A percentile compares a stretch with the other conserved stretches of the same genome.
These are phyloP conservation scores for Megalops cyprinoides DNA, from an alignment of 2,797 vertebrate genomes.

Conservation along the genomic window DNA sequence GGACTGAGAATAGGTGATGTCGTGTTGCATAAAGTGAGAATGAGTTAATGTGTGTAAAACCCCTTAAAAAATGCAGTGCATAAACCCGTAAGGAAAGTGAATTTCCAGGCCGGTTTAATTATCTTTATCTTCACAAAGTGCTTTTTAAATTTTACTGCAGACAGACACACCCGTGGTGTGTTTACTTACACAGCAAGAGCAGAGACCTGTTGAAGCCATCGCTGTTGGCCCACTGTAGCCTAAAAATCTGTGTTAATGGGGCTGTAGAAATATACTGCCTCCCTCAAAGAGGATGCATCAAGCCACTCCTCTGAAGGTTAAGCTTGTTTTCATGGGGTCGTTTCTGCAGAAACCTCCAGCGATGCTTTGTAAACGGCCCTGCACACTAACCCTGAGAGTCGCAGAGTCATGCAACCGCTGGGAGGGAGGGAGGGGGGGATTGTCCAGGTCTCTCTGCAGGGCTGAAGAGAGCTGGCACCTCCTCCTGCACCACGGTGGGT, in stretches of 20 bases:
- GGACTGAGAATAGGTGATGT: not conserved
- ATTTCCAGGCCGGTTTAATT: slow-evolving; percentile 38
- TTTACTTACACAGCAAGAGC: slow-evolving; percentile 44
- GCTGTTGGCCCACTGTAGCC: slow-evolving; percentile 36
- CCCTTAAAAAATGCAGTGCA: not conserved
- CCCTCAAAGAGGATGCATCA: not conserved
- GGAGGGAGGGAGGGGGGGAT: not conserved
- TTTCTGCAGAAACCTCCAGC: not conserved
- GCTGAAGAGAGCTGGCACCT: slow-evolving; percentile 19
- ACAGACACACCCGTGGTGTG: slow-evolving; percentile 35
- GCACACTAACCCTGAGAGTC: not conserved
- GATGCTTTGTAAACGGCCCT: not conserved
- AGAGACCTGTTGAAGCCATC: slow-evolving; percentile 63
- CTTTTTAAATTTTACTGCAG: slow-evolving; percentile 45
- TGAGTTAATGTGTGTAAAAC: not conserved
- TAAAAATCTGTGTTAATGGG: slow-evolving; percentile 38
- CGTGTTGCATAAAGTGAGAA: not conserved
- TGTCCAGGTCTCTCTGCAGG: slow-evolving; percentile 16
- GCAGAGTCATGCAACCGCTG: not conserved
- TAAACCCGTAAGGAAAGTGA: slow-evolving; percentile 26
- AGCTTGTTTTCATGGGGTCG: not conserved
- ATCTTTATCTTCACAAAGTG: slow-evolving; percentile 39
- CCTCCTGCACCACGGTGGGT: slow-evolving; percentile 42
- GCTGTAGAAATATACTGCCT: not conserved
- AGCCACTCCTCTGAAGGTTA: not conserved